Evolutionary conservation across 1,140 invertebrate species (phyloP).

Genomic region (Marisa cornuarietis): DNA sequence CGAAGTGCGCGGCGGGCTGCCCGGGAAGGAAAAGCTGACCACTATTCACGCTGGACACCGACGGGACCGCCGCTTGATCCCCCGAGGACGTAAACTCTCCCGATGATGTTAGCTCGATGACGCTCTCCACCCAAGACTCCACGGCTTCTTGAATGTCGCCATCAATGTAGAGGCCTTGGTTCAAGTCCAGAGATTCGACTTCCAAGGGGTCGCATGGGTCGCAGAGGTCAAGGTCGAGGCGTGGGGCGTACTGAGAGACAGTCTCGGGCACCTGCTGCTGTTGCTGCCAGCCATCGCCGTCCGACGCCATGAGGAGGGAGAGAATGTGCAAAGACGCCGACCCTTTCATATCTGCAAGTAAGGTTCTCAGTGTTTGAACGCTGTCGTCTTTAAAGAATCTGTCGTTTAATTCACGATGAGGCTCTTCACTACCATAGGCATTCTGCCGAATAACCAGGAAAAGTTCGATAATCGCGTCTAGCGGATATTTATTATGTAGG

Average conservation of each 20-base stretch:
- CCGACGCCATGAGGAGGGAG: constrained; percentile 19
- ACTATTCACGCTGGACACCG: neutral
- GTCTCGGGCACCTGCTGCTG: neutral
- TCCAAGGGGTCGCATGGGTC: constrained; percentile 8
- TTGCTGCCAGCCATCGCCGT: neutral
- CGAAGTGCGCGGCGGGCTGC: neutral
- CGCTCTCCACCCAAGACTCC: constrained; percentile 14
- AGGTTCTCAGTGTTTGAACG: too few relatives aligned
- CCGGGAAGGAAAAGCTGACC: neutral
- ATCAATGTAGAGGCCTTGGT: constrained; percentile 9
- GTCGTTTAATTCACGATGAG: too few relatives aligned
- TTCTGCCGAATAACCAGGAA: too few relatives aligned
- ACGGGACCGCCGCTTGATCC: constrained; percentile 1
- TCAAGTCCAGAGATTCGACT: constrained; percentile 9
- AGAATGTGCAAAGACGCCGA: constrained; percentile 15
- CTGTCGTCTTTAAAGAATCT: too few relatives aligned
- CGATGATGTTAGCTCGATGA: constrained; percentile 20
- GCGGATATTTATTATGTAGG: too few relatives aligned
- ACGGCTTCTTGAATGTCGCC: neutral
- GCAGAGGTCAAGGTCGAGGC: constrained; percentile 14
- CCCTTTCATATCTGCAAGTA: constrained; percentile 24
- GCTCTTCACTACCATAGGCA: too few relatives aligned
- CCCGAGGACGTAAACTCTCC: constrained; percentile 13
- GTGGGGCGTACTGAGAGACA: neutral
- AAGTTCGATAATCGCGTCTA: too few relatives aligned